Evolutionary conservation across 2,113 vertebrate genomes (phyloP).

Genomic region (Zeus faber): DNA sequence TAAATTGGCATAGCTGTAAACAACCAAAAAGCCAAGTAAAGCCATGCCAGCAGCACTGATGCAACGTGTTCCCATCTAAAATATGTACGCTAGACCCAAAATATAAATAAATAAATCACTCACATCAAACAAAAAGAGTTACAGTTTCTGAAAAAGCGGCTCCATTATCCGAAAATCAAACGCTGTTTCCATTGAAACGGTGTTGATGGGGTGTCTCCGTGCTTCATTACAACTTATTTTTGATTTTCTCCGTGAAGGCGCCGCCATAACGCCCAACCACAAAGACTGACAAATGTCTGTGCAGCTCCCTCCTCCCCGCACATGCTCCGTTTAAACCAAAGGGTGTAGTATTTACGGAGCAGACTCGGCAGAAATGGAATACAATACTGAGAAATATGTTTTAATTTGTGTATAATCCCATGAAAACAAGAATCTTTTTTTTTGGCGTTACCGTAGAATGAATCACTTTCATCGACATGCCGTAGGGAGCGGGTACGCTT

Average conservation of each 20-base stretch:
- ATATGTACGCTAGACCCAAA: conserved; percentile 44
- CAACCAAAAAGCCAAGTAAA: conserved; percentile 39
- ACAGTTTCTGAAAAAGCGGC: conserved; percentile 21
- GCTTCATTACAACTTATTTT: conserved; percentile 18
- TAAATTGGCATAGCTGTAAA: conserved; percentile 38
- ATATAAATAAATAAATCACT: conserved; percentile 47
- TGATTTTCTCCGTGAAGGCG: conserved; percentile 26
- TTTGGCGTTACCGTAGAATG: too few species aligned
- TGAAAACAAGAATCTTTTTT: too few species aligned
- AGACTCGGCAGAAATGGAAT: too few species aligned
- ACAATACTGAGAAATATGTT: too few species aligned
- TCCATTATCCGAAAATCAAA: conserved; percentile 37
- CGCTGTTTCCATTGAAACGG: conserved; percentile 6
- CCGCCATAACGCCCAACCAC: conserved; percentile 4
- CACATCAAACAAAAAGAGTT: conserved; percentile 44
- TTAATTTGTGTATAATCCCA: too few species aligned
- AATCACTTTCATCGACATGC: too few species aligned
- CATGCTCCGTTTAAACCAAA: too few species aligned
- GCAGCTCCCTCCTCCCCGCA: too few species aligned
- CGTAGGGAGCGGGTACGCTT: too few species aligned
- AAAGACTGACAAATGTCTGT: conserved; percentile 20
- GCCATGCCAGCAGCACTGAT: conserved; percentile 39
- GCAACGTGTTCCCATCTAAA: conserved; percentile 41
- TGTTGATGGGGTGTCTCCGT: conserved; percentile 2
- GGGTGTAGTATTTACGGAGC: too few species aligned